Evolutionary conservation across 1,140 invertebrate genomes (phyloP).

Genomic region (Hycleus phaleratus): DNA sequence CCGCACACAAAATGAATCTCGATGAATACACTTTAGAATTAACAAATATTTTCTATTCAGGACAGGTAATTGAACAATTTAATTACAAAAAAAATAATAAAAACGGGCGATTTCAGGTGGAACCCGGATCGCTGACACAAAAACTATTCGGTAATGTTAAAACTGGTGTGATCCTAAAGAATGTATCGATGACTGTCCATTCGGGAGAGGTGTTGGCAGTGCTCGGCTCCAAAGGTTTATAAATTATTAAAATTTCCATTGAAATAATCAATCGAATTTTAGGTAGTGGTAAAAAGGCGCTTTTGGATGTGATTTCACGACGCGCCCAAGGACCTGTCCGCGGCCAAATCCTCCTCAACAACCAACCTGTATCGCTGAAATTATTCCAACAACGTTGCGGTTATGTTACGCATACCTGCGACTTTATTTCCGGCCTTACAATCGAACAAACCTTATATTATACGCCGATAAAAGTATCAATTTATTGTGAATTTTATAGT

Average conservation of each 20-base stretch:
- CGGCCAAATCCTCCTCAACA: slow-evolving; percentile 80
- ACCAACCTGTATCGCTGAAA: slow-evolving; percentile 66
- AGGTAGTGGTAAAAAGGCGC: slow-evolving; percentile 83
- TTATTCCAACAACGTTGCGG: slow-evolving; percentile 78
- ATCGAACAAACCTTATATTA: slow-evolving; percentile 79
- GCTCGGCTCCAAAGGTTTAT: slow-evolving; percentile 76
- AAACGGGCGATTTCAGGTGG: slow-evolving; percentile 54
- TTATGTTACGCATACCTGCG: slow-evolving; percentile 75
- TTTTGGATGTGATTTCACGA: slow-evolving; percentile 85
- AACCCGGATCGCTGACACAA: slow-evolving; percentile 68
- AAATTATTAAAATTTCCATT: not conserved
- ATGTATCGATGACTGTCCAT: slow-evolving; percentile 82
- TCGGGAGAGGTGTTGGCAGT: slow-evolving; percentile 87
- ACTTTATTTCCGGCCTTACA: slow-evolving; percentile 74
- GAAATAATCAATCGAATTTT: slow-evolving; percentile 14
- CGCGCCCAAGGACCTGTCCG: slow-evolving; percentile 61
- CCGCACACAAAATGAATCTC: slow-evolving; percentile 52
- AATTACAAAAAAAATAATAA: not conserved
- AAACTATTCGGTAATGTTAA: slow-evolving; percentile 68
- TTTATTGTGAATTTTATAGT: not conserved
- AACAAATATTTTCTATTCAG: slow-evolving; percentile 81
- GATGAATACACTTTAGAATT: slow-evolving; percentile 81
- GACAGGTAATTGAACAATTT: slow-evolving; percentile 50
- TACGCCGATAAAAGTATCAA: slow-evolving; percentile 61
- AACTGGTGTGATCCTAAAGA: slow-evolving; percentile 79